Base-by-base conservation (phyloP, 2,888 invertebrate species). In the Onthophagus sagittarius region DNA sequence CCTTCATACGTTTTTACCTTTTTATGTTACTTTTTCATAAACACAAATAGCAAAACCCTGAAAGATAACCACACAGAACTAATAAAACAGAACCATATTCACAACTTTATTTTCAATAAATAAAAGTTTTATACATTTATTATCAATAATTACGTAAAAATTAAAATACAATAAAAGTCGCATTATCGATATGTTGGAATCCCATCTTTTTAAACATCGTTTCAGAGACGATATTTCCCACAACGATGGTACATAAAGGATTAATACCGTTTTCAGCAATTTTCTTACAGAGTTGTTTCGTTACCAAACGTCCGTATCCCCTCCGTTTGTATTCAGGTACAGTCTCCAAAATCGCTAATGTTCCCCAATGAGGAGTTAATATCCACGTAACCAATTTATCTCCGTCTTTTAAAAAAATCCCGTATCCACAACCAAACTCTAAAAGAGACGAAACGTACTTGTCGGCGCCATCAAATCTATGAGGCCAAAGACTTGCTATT, bases 381-480 rank as follows among this genome's bases (percentile, higher is more conserved):
- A 74, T 71, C 74, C 74, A 74, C 5, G 74, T 63, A 13, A 74
- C 72, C 6, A 74, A 62, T 63, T 71, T 74, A 31, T 72, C 67
- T 31, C 71, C 72, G n/a, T 71, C 67, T 33, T 74, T 74, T 3
- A 72, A 23, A 39, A 74, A 74, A 5, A 72, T 72, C 5, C 74
- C 74, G 62, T 71, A 67, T 2, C 74, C 74, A 15, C 65, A 65
- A 23, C 71, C 71, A 70, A 71, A 72, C 13, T 72, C 72, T 14
- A 74, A 33, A 31, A 74, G 67, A 14, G 62, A 62, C 67, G 70
- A 70, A 9, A 74, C 15, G 23, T 74, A 73, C 11, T 67, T 62
- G n/a, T 76, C 79, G 2, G 80, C 78, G n/a, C 76, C 76, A 53
- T 75, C 72, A 72, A 76, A 80, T 0, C 71, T 76, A 73, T 79